phyloP scores from a whole-genome alignment of 2,797 vertebrate species.

The Molossus alvarezi region DNA sequence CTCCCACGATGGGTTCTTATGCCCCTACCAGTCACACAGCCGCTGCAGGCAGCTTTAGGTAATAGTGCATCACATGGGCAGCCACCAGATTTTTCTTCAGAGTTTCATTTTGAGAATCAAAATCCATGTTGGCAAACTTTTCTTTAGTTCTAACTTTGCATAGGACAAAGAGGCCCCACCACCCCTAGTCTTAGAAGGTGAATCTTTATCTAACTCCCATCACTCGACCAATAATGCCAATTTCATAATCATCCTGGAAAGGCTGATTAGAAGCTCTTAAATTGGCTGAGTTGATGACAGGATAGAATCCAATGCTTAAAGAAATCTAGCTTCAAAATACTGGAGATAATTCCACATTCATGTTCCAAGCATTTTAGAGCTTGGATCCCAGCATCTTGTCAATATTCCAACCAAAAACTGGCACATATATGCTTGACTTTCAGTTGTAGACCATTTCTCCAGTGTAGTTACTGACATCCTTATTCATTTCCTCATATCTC shows the following conservation, averaged over 20 bases:
- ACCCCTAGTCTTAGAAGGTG: background rate
- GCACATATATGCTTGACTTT: conserved; percentile 45
- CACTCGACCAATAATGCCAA: background rate
- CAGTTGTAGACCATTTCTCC: background rate
- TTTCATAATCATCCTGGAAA: background rate
- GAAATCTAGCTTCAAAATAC: background rate
- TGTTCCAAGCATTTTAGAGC: background rate
- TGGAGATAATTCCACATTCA: background rate
- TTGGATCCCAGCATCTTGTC: background rate
- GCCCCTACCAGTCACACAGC: background rate
- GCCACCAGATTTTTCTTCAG: background rate
- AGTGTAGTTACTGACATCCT: background rate
- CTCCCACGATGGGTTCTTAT: background rate
- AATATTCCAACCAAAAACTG: background rate
- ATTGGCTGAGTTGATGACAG: background rate
- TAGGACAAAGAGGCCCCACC: background rate
- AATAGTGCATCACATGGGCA: background rate
- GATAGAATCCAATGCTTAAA: background rate
- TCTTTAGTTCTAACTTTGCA: background rate
- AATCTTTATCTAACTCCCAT: background rate
- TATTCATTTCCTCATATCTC: background rate
- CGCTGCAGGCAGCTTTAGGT: background rate
- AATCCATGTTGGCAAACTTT: background rate
- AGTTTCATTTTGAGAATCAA: background rate
- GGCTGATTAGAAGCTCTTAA: background rate